Percentiles rank a stretch among this genome's conserved stretches.
Evolutionary conservation across 1,140 invertebrate genomes (phyloP).

Genomic region (Cotesia typhae): DNA sequence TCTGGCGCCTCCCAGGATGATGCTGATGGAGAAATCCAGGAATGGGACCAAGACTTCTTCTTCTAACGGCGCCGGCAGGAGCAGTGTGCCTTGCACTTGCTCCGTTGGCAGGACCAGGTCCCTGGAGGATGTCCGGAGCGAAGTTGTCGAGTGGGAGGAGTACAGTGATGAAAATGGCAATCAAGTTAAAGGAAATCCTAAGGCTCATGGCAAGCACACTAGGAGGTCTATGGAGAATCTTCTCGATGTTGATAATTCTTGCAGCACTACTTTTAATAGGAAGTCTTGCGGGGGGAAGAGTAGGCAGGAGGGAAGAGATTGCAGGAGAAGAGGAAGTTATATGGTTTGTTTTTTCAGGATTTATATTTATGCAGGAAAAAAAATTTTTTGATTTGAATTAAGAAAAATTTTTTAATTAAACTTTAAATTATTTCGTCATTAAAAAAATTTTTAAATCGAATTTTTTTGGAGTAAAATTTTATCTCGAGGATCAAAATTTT

Average conservation of each 20-base stretch:
- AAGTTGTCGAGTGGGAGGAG: constrained; percentile 73
- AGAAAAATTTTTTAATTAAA: too few relatives aligned
- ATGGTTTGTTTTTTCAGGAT: constrained; percentile 53
- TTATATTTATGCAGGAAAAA: background rate
- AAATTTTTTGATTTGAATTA: too few relatives aligned
- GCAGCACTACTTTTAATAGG: constrained; percentile 31
- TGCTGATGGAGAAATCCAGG: constrained; percentile 62
- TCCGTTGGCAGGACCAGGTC: constrained; percentile 71
- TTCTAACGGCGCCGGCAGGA: constrained; percentile 46
- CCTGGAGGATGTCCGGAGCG: constrained; percentile 74
- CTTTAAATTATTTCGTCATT: too few relatives aligned
- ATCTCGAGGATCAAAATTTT: too few relatives aligned
- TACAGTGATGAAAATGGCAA: constrained; percentile 70
- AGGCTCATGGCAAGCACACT: constrained; percentile 62
- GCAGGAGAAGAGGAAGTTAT: constrained; percentile 57
- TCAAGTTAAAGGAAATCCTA: constrained; percentile 64
- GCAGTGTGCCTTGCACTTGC: constrained; percentile 67
- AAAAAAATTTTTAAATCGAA: too few relatives aligned
- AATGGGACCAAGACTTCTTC: constrained; percentile 55
- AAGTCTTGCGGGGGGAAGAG: constrained; percentile 38
- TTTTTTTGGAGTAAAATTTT: too few relatives aligned
- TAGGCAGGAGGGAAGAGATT: constrained; percentile 46
- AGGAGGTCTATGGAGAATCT: constrained; percentile 77
- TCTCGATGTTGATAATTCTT: constrained; percentile 64
- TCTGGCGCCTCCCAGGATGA: constrained; percentile 46